Percentiles rank a stretch among this genome's conserved stretches.
Conservation (phyloP, 2,113 vertebrate species). For the Coptodon bakossiorum region DNA sequence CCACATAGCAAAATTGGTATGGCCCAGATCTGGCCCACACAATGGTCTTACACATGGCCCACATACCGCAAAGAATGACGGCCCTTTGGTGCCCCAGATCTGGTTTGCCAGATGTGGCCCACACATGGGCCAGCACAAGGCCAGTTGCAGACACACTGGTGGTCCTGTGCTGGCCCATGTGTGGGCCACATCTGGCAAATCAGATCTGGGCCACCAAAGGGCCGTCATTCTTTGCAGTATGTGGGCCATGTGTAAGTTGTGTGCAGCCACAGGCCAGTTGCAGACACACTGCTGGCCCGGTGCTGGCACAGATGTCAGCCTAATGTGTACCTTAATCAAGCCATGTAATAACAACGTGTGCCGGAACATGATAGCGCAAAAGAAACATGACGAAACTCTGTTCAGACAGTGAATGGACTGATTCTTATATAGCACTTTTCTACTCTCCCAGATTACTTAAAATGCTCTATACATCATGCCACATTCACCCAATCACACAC, state of each 20-base stretch:
- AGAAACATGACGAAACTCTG: background rate
- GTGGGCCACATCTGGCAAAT: background rate
- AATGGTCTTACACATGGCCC: too few species aligned
- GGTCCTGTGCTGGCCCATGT: background rate
- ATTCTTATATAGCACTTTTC: background rate
- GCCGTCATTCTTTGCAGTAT: background rate
- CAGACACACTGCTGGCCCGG: background rate
- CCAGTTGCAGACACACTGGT: background rate
- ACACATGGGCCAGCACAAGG: background rate
- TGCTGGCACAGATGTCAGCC: background rate
- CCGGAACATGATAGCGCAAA: background rate
- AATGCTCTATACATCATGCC: background rate
- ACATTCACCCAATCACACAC: background rate
- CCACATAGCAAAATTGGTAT: too few species aligned
- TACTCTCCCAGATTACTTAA: background rate
- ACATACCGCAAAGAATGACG: too few species aligned
- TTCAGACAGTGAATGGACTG: background rate
- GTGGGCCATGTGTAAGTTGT: background rate
- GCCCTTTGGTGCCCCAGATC: too few species aligned
- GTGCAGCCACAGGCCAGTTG: background rate
- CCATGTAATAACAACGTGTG: background rate
- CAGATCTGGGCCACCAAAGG: background rate
- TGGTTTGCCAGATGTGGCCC: background rate
- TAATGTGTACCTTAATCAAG: background rate
- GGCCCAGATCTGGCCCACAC: too few species aligned